Base-by-base conservation (phyloP, 1,140 invertebrate genomes). In the Agrypnia vestita region DNA sequence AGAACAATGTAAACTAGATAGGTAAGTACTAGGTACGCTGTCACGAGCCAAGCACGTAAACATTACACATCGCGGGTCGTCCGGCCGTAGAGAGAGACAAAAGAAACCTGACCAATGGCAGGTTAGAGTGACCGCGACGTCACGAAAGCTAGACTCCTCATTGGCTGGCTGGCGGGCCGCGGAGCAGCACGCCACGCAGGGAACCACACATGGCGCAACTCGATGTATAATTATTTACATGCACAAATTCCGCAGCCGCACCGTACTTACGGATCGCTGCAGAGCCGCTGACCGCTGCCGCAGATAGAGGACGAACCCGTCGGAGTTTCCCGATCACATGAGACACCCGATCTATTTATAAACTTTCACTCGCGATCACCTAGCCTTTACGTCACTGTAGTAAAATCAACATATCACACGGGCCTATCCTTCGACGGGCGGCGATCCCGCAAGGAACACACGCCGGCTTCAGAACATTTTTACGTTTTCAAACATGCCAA, bases 21-120 rank as follows among this genome's bases (percentile, higher is more conserved):
- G n/a, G 25, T 67, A 67, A 8, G 25, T 35, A 49, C 67, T 13
- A 15, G 49, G 25, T 77, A 35, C 21, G n/a, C 62, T 56, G 76
- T 69, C 75, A 73, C 80, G 75, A 62, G 69, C 73, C 55, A 49
- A 69, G 76, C 79, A 80, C 79, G 79, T 80, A 80, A 80, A 80
- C 79, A 80, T 80, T 75, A 76, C 62, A 35, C 25, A 67, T 43
- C 59, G 72, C 44, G n/a, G 51, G 43, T 47, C 44, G 64, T 43
- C 46, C 76, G 78, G n/a, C 15, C 17, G 15, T 35, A 35, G 72
- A 75, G 53, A 56, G 49, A 53, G 59, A 75, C 46, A 56, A 55
- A 13, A 13, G 13, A 17, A 47, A 1, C 44, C 17, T 72, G 72
- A 43, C 80, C 76, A 81, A 81, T 81, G 17, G 59, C 64, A n/a